Evolutionary conservation across 2,888 invertebrate species (phyloP).

Genomic region (Priocnemis perturbator): DNA sequence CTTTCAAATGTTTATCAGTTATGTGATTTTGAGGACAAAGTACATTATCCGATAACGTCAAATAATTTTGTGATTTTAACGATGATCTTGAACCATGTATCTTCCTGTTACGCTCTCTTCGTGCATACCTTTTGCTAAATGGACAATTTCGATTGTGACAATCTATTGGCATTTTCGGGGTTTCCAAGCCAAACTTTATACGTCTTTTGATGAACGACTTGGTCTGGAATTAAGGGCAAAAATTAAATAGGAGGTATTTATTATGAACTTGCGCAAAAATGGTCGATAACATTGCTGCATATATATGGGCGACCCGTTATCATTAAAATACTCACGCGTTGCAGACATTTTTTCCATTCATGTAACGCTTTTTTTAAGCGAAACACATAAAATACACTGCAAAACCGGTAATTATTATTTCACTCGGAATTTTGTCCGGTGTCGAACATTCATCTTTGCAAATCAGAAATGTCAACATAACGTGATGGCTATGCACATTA

Average conservation of each 20-base stretch:
- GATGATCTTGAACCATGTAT: no score
- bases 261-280: no score
- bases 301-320: slow-evolving; percentile 8
- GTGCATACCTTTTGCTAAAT: slow-evolving; percentile 12
- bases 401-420: background rate
- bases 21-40: no score
- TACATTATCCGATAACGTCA: no score
- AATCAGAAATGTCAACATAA: no score
- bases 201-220: background rate
- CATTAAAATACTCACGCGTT: background rate
- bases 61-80: no score
- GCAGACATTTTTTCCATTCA: slow-evolving; percentile 1
- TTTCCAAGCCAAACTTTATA: background rate
- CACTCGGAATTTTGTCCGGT: no score
- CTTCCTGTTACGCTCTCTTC: no score
- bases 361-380: background rate
- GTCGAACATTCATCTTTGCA: no score
- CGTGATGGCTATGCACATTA: no score
- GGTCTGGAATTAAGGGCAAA: background rate
- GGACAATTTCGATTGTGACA: slow-evolving; percentile 40
- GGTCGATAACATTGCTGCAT: background rate
- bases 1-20: background rate
- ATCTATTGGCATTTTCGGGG: slow-evolving; percentile 36
- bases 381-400: background rate
- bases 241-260: background rate